phyloP scores from a whole-genome alignment of 2,797 vertebrate genomes.

The Buceros bicornis region DNA sequence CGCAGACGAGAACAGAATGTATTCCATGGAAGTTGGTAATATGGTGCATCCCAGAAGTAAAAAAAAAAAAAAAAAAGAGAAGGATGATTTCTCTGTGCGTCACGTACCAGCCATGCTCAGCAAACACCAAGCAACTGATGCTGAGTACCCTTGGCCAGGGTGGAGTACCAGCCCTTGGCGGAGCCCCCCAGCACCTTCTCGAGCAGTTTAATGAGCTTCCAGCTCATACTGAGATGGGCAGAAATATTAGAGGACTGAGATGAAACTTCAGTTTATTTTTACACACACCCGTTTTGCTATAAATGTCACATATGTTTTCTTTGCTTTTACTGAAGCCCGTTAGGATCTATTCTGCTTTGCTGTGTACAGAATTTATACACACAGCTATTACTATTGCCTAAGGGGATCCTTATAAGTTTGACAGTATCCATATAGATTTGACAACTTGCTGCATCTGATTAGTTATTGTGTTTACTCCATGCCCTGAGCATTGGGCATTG shows the following conservation, averaged over 20 bases:
- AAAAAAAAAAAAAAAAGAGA: no score
- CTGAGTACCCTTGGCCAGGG: background rate
- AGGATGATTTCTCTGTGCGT: background rate
- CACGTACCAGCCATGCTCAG: rapidly evolving
- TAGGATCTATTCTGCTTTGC: slow-evolving; percentile 44
- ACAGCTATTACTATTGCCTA: slow-evolving; percentile 57
- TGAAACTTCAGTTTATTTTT: background rate
- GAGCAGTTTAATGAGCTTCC: background rate
- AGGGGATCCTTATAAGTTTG: slow-evolving; percentile 66
- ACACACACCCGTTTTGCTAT: background rate
- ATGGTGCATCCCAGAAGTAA: no score
- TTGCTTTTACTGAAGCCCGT: background rate
- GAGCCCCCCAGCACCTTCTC: background rate
- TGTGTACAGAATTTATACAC: slow-evolving; percentile 44
- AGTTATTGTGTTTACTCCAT: slow-evolving; percentile 8
- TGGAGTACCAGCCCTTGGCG: background rate
- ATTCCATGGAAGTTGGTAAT: no score
- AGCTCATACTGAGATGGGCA: background rate
- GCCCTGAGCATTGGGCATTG: background rate
- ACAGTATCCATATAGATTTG: slow-evolving; percentile 54
- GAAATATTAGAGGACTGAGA: background rate
- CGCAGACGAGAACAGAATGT: no score
- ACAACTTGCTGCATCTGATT: slow-evolving; percentile 60
- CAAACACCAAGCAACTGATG: background rate
- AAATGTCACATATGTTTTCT: background rate